A percentile compares a stretch with the other conserved stretches of the same genome.
phyloP scores from a whole-genome alignment of 2,797 vertebrate genomes.

The Denticeps clupeoides region DNA sequence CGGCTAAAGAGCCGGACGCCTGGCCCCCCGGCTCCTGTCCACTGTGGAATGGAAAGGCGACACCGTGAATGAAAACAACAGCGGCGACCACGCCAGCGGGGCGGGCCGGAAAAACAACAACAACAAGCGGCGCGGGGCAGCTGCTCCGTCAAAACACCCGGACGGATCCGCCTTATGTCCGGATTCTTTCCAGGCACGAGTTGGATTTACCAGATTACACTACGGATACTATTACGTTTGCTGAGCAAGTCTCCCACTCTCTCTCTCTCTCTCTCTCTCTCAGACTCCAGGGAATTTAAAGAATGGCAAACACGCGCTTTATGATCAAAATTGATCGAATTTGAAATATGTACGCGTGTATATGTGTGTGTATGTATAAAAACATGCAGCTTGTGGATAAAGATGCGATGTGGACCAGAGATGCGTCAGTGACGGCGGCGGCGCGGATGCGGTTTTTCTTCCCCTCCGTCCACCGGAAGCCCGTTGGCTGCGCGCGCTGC shows the following conservation, averaged over 20 bases:
- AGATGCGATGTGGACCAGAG: too few species aligned
- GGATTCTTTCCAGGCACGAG: constrained; percentile 43
- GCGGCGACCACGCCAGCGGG: constrained; percentile 1
- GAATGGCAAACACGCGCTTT: too few species aligned
- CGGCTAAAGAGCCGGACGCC: background rate
- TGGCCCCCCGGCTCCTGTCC: background rate
- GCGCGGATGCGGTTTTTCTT: too few species aligned
- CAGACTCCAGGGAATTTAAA: background rate
- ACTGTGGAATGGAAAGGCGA: constrained; percentile 17
- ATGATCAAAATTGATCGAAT: too few species aligned
- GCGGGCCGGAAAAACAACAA: constrained; percentile 12
- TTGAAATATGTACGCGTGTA: too few species aligned
- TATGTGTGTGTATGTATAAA: too few species aligned
- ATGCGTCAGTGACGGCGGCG: too few species aligned
- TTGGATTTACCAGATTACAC: constrained; percentile 64
- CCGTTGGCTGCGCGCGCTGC: too few species aligned
- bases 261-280: too few species aligned
- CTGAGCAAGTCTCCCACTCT: constrained; percentile 12
- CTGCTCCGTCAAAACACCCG: constrained; percentile 52
- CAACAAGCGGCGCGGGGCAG: constrained; percentile 32
- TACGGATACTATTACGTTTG: constrained; percentile 45
- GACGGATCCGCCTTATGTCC: constrained; percentile 40
- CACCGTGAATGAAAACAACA: constrained; percentile 20
- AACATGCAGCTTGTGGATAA: too few species aligned
- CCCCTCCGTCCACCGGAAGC: too few species aligned